Evolutionary conservation across 2,888 invertebrate species (phyloP).

Genomic region (Drosophila anomalipes): DNA sequence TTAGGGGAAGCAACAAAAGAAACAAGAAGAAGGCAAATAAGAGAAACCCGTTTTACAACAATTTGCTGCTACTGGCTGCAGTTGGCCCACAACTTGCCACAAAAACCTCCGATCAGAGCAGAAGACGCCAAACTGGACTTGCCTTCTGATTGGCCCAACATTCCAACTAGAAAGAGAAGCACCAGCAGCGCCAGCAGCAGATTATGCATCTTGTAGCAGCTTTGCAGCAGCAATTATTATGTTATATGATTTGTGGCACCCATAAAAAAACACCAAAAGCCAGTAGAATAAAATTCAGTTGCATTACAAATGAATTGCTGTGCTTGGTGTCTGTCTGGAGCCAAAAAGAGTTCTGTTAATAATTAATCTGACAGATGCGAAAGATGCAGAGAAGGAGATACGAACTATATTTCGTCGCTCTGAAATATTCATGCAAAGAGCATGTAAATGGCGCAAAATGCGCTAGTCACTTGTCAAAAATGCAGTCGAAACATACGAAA

Average conservation of each 20-base stretch:
- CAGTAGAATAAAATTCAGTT: background rate
- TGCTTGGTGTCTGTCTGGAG: constrained; percentile 38
- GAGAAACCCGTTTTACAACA: constrained; percentile 78
- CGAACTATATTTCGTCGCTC: constrained; percentile 11
- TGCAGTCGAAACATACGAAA: constrained; percentile 21
- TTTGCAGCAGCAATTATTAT: constrained; percentile 47
- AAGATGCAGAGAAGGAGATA: background rate
- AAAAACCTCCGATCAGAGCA: constrained; percentile 29
- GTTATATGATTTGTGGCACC: constrained; percentile 46
- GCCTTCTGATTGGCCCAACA: constrained; percentile 64
- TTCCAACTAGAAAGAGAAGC: constrained; percentile 65
- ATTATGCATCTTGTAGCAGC: constrained; percentile 35
- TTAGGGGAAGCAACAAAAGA: constrained; percentile 55
- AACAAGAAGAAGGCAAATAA: constrained; percentile 59
- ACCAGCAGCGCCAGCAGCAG: constrained; percentile 8
- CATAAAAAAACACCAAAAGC: constrained; percentile 14
- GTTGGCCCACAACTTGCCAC: constrained; percentile 50
- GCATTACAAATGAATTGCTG: constrained; percentile 60
- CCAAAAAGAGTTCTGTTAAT: constrained; percentile 56
- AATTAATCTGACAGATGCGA: constrained; percentile 61
- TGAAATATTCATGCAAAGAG: constrained; percentile 59
- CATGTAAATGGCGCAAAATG: constrained; percentile 44
- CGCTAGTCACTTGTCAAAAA: constrained; percentile 43
- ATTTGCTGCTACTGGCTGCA: constrained; percentile 68
- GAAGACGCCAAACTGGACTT: constrained; percentile 69